Evolutionary conservation across 92 coral and sea anemone species (phyloP), one percentile per base, ranked within the genome.

Genomic region (Phenganax marumi): DNA sequence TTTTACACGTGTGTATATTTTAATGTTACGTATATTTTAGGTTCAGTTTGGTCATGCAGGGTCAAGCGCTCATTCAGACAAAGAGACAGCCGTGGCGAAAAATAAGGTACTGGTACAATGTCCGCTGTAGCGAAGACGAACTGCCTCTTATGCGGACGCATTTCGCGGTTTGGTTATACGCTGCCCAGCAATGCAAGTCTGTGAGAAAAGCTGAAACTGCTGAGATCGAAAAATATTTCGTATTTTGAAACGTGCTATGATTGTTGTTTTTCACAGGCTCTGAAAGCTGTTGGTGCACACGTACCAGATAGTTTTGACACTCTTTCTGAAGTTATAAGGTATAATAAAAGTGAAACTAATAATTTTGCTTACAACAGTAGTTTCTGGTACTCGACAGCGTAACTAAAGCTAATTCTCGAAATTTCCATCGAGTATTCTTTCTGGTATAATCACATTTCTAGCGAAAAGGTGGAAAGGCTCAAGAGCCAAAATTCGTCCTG

Each of bases 41-140:
- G 98, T 95, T 70, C 98, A 95, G 88, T 95, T 95, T 79, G 98
- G 98, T 22, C 98, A 95, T 60, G 98, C 98, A n/a, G 98, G 98
- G 52, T 97, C 98, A 50, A 95, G 98, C 53, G 98, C 98, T n/a
- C 98, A 95, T 75, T 91, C 88, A 18, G 93, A 92, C 19, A 85
- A 85, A 60, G 98, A 95, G 83, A 95, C 98, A 73, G 98, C 98
- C 8, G 85, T 92, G 52, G 89, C 97, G 25, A 95, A 95, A 73
- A 95, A 95, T 79, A 86, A 95, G 91, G 98, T 90, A 68, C 8
- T 22, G n/a, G 13, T 33, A 73, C 11, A 64, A 8, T 48, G n/a
- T 60, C 0, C 4, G 48, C 25, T 73, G 52, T 57, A 9, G 14
- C 12, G 24, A 47, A 10, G 51, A 33, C 43, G 43, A 33, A 33